Conservation (phyloP, 2,888 invertebrate species). For the Zaprionus obscuricornis region DNA sequence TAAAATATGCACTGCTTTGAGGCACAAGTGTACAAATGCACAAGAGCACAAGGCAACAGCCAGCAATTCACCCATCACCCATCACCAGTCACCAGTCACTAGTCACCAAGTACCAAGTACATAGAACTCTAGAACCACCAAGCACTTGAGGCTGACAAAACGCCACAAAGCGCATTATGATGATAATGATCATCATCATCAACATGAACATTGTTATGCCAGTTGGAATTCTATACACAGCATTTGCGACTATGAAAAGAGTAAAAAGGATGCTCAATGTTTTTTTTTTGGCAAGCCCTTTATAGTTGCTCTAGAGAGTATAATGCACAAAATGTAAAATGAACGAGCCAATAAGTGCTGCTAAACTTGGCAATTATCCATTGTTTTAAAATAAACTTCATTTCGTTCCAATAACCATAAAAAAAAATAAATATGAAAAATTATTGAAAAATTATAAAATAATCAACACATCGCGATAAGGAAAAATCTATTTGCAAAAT, state of each 20-base stretch:
- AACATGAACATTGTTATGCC: constrained; percentile 52
- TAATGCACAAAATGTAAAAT: constrained; percentile 12
- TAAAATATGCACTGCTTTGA: constrained; percentile 66
- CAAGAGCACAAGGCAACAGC: constrained; percentile 28
- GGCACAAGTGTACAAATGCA: constrained; percentile 8
- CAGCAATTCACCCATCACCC: constrained; percentile 11
- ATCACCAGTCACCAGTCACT: constrained; percentile 12
- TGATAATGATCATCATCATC: too few relatives aligned
- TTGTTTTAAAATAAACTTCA: constrained; percentile 5
- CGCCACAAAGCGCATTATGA: constrained; percentile 72
- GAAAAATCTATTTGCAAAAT: too few relatives aligned
- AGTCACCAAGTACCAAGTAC: constrained; percentile 21
- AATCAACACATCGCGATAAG: background rate
- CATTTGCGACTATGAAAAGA: background rate
- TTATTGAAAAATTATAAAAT: constrained; percentile 7
- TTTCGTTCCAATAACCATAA: constrained; percentile 23
- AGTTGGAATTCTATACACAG: background rate
- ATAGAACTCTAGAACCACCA: too few relatives aligned
- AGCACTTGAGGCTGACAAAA: constrained; percentile 58
- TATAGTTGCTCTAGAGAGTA: constrained; percentile 20
- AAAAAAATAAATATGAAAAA: constrained; percentile 8
- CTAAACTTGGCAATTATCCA: constrained; percentile 37
- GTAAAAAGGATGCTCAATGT: background rate
- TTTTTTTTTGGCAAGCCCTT: constrained; percentile 25
- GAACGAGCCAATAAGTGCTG: constrained; percentile 12